Percentiles rank a stretch among this genome's conserved stretches.
These are phyloP conservation scores for Ondatra zibethicus DNA, from an alignment of 2,113 vertebrate species.

Conservation along the genomic window DNA sequence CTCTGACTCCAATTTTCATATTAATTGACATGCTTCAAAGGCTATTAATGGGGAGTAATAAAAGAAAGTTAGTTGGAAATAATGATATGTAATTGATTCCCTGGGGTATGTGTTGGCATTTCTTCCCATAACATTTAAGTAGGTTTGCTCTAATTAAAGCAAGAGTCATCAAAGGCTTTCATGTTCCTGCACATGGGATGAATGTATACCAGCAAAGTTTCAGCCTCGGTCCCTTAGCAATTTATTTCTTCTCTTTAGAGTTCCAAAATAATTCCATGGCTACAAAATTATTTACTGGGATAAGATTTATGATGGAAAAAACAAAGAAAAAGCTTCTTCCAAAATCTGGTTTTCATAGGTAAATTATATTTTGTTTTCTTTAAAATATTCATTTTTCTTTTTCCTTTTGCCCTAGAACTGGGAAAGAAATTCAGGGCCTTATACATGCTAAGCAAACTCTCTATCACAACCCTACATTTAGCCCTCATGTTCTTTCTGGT, in stretches of 20 bases:
- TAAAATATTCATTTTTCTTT: slow-evolving; percentile 26
- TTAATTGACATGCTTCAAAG: slow-evolving; percentile 67
- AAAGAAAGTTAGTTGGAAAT: slow-evolving; percentile 61
- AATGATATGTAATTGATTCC: slow-evolving; percentile 39
- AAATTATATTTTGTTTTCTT: slow-evolving; percentile 34
- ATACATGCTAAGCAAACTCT: background rate
- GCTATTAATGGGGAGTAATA: slow-evolving; percentile 35
- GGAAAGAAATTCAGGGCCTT: background rate
- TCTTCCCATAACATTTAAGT: background rate
- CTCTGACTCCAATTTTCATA: slow-evolving; percentile 15
- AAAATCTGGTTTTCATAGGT: slow-evolving; percentile 23
- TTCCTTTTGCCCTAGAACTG: background rate
- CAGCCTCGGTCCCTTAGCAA: background rate
- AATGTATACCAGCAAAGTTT: background rate
- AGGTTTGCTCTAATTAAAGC: slow-evolving; percentile 46
- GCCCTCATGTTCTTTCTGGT: background rate
- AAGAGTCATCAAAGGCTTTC: background rate
- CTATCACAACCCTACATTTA: background rate
- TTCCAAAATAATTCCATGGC: background rate
- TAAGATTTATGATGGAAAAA: background rate
- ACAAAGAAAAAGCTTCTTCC: background rate
- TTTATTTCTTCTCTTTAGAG: slow-evolving; percentile 13
- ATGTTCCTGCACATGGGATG: background rate
- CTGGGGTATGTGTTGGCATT: background rate
- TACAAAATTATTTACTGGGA: background rate